A percentile compares a stretch with the other conserved stretches of the same genome.
Conservation (phyloP, 2,888 invertebrate genomes). For the Orthonevra nobilis region DNA sequence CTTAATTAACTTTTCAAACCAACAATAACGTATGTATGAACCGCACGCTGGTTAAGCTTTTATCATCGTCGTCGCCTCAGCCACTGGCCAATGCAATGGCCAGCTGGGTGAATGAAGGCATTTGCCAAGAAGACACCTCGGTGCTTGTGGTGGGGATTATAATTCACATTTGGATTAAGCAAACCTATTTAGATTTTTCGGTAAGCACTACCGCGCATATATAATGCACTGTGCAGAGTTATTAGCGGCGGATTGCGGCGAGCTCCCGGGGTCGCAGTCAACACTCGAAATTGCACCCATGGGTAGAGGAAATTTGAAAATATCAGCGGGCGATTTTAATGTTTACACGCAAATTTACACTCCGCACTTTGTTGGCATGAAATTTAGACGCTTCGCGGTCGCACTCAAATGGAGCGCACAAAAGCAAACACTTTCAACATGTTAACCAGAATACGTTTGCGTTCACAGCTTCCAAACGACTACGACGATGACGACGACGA, state of each 20-base stretch:
- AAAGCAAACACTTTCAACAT: conserved; percentile 70
- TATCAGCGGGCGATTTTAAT: conserved; percentile 80
- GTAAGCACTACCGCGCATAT: conserved; percentile 67
- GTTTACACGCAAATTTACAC: conserved; percentile 81
- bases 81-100: conserved; percentile 31
- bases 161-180: conserved; percentile 67
- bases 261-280: conserved; percentile 70
- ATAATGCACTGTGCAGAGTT: conserved; percentile 54
- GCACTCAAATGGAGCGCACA: conserved; percentile 62
- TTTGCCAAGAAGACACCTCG: conserved; percentile 65
- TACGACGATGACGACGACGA: conserved; percentile 7
- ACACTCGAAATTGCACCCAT: conserved; percentile 67
- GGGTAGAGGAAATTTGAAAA: conserved; percentile 72
- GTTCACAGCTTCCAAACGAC: too few species aligned
- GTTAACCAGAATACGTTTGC: conserved; percentile 61
- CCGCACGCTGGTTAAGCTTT: conserved; percentile 68
- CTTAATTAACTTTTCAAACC: conserved; percentile 81
- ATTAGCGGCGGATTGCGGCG: conserved; percentile 60
- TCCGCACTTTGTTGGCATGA: conserved; percentile 73
- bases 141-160: conserved; percentile 40
- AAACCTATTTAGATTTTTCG: conserved; percentile 70
- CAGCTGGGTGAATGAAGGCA: conserved; percentile 59
- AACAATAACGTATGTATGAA: conserved; percentile 79
- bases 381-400: conserved; percentile 62
- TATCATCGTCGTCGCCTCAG: conserved; percentile 44